Evolutionary conservation across 2,797 vertebrate genomes (phyloP), one percentile per base, ranked within the genome.

Genomic region (Anguilla obscura): DNA sequence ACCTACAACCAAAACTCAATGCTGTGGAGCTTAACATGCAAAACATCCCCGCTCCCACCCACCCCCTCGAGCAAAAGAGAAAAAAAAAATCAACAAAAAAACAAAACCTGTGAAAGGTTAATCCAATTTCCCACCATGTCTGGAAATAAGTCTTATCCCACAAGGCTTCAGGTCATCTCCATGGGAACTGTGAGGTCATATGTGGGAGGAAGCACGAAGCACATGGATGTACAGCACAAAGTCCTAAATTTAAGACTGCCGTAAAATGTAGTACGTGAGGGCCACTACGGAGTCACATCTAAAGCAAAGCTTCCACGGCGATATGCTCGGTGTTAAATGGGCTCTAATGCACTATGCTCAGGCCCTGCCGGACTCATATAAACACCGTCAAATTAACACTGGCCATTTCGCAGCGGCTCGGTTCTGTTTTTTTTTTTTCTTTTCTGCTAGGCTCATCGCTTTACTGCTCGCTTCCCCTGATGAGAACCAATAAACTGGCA

Each of bases 101-200:
- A 76, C 10, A 76, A 2, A 40, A 7, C 1, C 18, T 9, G 21
- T n/a, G 45, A 14, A 82, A 48, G 79, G 21, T 82, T 50, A 82
- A 50, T 82, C 79, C 40, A 82, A 82, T 82, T 4, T 50, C 40
- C 79, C 79, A 24, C 40, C 21, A 24, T 48, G 5, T 21, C 79
- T 9, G 79, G 40, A 50, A 50, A 45, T 45, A 0, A 24, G 45
- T 6, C 79, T 82, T 24, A 24, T 82, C 24, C 8, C 79, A 82
- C 18, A 82, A 48, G 45, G 21, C 40, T 50, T 50, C 40, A 82
- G 79, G 45, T 82, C 45, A 50, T 82, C 79, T 82, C 79, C 45
- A 82, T 82, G 79, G 79, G 45, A 82, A 50, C 79, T 10, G 45
- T 82, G 79, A 82, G 79, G 40, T 82, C 79, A 82, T 9, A 9